Conservation (phyloP, 1,140 invertebrate genomes). For the Zaprionus camerounensis region DNA sequence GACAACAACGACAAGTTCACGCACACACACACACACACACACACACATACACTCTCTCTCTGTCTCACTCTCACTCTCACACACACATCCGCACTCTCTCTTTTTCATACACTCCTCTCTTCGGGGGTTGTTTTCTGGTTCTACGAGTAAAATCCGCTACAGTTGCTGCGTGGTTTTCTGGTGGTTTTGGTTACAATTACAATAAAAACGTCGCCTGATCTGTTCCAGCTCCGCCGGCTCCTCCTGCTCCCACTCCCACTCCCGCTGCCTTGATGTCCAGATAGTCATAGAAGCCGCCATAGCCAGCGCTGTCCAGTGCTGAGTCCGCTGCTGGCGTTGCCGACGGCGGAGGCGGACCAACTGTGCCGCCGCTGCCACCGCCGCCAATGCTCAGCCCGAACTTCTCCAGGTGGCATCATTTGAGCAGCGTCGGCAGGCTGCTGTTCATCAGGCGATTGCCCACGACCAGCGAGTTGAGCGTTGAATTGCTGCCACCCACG, state of each 20-base stretch:
- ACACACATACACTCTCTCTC: conserved; percentile 5
- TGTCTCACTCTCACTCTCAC: background rate
- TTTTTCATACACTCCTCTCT: conserved; percentile 24
- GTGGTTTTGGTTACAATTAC: conserved; percentile 77
- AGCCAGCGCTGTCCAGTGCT: conserved; percentile 54
- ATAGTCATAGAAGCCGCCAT: conserved; percentile 67
- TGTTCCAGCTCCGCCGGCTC: conserved; percentile 25
- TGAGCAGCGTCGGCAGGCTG: conserved; percentile 77
- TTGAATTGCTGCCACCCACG: conserved; percentile 67
- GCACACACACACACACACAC: conserved; percentile 6
- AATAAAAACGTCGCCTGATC: conserved; percentile 75
- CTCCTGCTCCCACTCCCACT: conserved; percentile 43
- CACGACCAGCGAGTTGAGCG: conserved; percentile 76
- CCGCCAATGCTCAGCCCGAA: conserved; percentile 75
- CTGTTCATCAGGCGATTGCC: conserved; percentile 82
- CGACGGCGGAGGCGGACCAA: conserved; percentile 57
- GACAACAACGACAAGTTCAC: conserved; percentile 42
- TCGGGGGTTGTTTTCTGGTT: conserved; percentile 29
- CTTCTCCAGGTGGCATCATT: conserved; percentile 83
- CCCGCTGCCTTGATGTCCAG: conserved; percentile 65
- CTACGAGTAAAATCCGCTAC: conserved; percentile 69
- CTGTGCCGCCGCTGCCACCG: conserved; percentile 15
- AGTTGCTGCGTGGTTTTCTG: conserved; percentile 54
- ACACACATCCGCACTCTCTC: background rate
- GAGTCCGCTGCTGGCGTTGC: conserved; percentile 61